Evolutionary conservation across 2,888 invertebrate species (phyloP).

Genomic region (Phragmatobia fuliginosa): DNA sequence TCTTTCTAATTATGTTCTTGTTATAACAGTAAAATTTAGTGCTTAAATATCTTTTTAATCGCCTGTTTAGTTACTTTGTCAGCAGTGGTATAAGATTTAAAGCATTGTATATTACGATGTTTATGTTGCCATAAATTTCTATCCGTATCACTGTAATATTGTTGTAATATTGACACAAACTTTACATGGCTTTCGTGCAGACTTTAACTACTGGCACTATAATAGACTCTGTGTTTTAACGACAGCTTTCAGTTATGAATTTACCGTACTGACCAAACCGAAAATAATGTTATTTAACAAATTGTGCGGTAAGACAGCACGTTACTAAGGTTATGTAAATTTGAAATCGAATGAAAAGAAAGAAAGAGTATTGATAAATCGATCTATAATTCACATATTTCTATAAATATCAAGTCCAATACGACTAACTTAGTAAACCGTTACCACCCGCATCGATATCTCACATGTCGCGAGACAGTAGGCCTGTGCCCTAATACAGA

Average conservation of each 20-base stretch:
- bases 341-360: background rate
- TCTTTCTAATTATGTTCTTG: no score
- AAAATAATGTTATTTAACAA: no score
- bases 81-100: background rate
- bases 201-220: background rate
- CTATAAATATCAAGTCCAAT: background rate
- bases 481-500: conserved; percentile 30
- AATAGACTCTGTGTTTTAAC: no score
- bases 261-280: no score
- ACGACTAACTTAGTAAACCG: conserved; percentile 2
- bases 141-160: no score
- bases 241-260: no score
- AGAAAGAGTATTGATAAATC: background rate
- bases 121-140: background rate
- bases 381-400: background rate
- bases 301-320: background rate
- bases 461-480: conserved; percentile 5
- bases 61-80: background rate
- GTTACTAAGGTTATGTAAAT: background rate
- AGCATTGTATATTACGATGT: background rate
- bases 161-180: background rate
- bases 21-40: background rate
- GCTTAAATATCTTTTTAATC: background rate
- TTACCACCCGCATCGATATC: conserved; percentile 32
- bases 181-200: background rate